phyloP scores from a whole-genome alignment of 2,888 invertebrate species.

The Trichopoda pennipes region DNA sequence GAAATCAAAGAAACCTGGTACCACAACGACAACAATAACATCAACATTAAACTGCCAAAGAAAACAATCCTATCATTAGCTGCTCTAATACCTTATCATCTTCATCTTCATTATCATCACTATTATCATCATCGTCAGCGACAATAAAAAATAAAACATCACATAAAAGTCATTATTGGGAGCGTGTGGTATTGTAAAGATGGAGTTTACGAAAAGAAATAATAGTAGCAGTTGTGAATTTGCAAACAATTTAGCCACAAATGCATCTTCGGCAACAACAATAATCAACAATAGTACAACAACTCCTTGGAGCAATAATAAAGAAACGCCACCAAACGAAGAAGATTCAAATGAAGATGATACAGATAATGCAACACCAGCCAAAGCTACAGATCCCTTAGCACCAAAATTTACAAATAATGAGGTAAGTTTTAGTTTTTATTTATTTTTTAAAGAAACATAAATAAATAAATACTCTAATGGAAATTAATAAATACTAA shows the following conservation, averaged over 20 bases:
- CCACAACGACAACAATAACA: constrained; percentile 39
- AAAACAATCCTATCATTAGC: constrained; percentile 23
- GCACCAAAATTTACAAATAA: constrained; percentile 79
- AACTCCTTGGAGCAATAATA: constrained; percentile 76
- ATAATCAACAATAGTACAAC: constrained; percentile 65
- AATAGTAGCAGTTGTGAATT: constrained; percentile 73
- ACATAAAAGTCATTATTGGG: constrained; percentile 3
- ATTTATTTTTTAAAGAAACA: not conserved
- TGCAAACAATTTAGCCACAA: constrained; percentile 71
- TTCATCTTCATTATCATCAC: constrained; percentile 10
- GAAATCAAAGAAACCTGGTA: constrained; percentile 12
- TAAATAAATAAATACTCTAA: too few species aligned
- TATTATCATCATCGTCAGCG: not conserved
- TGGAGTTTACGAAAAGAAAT: constrained; percentile 75
- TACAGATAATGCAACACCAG: constrained; percentile 75
- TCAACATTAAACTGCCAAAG: constrained; percentile 36
- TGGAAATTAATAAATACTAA: too few species aligned
- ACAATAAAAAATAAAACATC: not conserved
- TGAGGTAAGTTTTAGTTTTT: constrained; percentile 73
- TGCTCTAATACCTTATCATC: constrained; percentile 22
- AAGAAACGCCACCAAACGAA: constrained; percentile 75
- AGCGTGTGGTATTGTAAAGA: constrained; percentile 53
- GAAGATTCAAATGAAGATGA: constrained; percentile 79
- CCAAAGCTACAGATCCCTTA: constrained; percentile 79
- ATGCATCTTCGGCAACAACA: constrained; percentile 58